These are phyloP conservation scores for Thaumetopoea pityocampa DNA, from an alignment of 1,140 invertebrate genomes.

Conservation along the genomic window DNA sequence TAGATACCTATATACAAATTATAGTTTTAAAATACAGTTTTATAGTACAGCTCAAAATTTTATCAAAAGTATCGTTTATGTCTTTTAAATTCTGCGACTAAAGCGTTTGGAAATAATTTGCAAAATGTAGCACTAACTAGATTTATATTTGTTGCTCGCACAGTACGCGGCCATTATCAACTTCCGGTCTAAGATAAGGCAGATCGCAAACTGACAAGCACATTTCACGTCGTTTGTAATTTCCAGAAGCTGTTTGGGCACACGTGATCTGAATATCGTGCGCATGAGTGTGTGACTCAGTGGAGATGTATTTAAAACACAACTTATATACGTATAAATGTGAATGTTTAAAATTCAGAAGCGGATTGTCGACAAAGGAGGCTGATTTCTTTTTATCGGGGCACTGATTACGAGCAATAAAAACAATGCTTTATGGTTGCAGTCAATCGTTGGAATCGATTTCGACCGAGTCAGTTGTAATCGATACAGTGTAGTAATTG, in stretches of 20 bases:
- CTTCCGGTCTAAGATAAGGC: slow-evolving; percentile 37
- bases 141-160: slow-evolving; percentile 12
- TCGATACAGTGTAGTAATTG: slow-evolving; percentile 69
- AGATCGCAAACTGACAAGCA: slow-evolving; percentile 45
- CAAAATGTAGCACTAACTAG: slow-evolving; percentile 12
- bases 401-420: slow-evolving; percentile 57
- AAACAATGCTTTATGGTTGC: slow-evolving; percentile 59
- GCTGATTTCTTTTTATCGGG: slow-evolving; percentile 36
- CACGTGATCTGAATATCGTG: slow-evolving; percentile 47
- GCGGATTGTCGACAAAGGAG: slow-evolving; percentile 23
- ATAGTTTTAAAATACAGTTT: no score
- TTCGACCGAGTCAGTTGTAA: slow-evolving; percentile 56
- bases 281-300: slow-evolving; percentile 30
- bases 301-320: slow-evolving; percentile 17
- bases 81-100: no score
- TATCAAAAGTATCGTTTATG: no score
- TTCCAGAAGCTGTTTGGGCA: slow-evolving; percentile 49
- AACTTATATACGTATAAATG: slow-evolving; percentile 19
- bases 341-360: slow-evolving; percentile 18
- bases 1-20: no score
- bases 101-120: not conserved
- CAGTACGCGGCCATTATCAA: slow-evolving; percentile 19
- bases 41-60: no score
- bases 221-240: slow-evolving; percentile 42
- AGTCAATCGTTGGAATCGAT: slow-evolving; percentile 53